Percentiles rank a stretch among this genome's conserved stretches.
Evolutionary conservation across 2,888 invertebrate species (phyloP).

Genomic region (Drosophila buzzatii): DNA sequence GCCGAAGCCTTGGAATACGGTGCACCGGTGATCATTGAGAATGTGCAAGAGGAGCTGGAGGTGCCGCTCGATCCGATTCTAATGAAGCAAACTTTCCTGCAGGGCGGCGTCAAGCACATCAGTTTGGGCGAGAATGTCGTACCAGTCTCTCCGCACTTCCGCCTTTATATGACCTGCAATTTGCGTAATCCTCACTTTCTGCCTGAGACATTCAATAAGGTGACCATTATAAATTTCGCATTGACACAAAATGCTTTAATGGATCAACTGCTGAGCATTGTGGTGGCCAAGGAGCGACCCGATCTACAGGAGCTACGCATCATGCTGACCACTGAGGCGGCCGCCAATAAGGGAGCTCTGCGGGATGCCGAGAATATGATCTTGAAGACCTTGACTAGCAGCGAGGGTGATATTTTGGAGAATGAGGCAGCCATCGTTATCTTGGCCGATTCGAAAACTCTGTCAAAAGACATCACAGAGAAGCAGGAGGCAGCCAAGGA

Average conservation of each 20-base stretch:
- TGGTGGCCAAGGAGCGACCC: conserved; percentile 95
- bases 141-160: conserved; percentile 92
- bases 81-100: conserved; percentile 91
- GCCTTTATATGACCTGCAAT: conserved; percentile 94
- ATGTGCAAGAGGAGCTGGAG: conserved; percentile 93
- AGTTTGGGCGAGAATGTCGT: conserved; percentile 94
- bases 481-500: conserved; percentile 94
- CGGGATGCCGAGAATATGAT: conserved; percentile 96
- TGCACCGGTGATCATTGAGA: conserved; percentile 92
- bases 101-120: conserved; percentile 91
- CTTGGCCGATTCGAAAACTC: conserved; percentile 92
- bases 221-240: conserved; percentile 95
- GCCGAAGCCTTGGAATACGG: conserved; percentile 91
- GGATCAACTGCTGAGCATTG: conserved; percentile 94
- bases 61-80: conserved; percentile 94
- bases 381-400: conserved; percentile 91
- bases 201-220: conserved; percentile 94
- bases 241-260: conserved; percentile 90
- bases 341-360: conserved; percentile 92
- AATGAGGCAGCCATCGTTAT: conserved; percentile 95
- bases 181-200: conserved; percentile 95
- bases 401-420: conserved; percentile 95
- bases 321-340: conserved; percentile 91
- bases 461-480: conserved; percentile 92
- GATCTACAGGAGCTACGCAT: conserved; percentile 94